Evolutionary conservation across 2,113 vertebrate genomes (phyloP).

Genomic region (Lynx canadensis): DNA sequence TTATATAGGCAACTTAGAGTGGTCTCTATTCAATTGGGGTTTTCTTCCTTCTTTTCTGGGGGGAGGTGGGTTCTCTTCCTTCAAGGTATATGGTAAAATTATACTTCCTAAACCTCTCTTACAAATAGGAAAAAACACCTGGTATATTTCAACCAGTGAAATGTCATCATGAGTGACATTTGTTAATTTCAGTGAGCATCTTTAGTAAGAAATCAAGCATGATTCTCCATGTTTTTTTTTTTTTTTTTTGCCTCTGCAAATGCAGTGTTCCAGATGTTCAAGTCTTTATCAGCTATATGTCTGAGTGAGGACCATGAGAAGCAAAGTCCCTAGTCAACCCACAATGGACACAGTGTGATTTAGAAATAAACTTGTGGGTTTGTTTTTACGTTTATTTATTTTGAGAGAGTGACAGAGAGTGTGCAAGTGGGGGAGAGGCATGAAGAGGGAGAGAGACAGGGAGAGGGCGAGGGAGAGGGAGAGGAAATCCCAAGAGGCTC

Average conservation of each 20-base stretch:
- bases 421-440: no score
- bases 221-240: not conserved
- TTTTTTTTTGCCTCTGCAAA: not conserved
- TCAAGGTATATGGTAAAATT: not conserved
- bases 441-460: no score
- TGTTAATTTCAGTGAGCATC: not conserved
- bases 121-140: not conserved
- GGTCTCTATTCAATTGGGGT: not conserved
- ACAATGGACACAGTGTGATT: not conserved
- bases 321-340: not conserved
- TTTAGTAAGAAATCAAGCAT: not conserved
- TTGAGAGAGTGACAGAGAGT: no score
- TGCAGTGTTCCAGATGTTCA: not conserved
- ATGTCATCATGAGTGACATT: not conserved
- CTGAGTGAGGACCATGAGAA: not conserved
- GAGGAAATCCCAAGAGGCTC: no score
- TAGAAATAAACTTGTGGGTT: not conserved
- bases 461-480: no score
- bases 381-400: no score
- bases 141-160: not conserved
- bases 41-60: not conserved
- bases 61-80: not conserved
- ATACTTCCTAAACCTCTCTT: not conserved
- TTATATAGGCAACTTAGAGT: not conserved
- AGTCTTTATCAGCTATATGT: not conserved